These are phyloP conservation scores for Seriola rivoliana DNA, from an alignment of 2,113 vertebrate genomes.

Conservation along the genomic window DNA sequence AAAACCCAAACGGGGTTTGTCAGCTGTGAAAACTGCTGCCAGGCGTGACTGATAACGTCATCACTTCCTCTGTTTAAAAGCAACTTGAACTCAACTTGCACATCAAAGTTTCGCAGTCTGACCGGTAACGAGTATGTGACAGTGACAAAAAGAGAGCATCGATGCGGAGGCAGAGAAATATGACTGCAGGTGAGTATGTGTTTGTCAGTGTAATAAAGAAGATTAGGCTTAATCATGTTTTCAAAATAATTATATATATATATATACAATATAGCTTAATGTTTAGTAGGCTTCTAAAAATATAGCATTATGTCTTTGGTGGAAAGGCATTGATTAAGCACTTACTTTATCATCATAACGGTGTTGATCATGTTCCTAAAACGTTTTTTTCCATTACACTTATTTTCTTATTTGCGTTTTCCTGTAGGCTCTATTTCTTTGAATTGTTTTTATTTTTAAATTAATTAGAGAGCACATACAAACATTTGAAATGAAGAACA, in stretches of 20 bases:
- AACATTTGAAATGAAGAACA: not conserved
- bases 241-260: too few species aligned
- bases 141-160: slow-evolving; percentile 11
- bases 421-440: not conserved
- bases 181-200: slow-evolving; percentile 64
- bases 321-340: too few species aligned
- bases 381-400: not conserved
- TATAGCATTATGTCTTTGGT: too few species aligned
- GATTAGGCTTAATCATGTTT: too few species aligned
- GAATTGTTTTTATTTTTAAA: not conserved
- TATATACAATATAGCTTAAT: too few species aligned
- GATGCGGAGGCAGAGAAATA: slow-evolving; percentile 27
- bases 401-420: slow-evolving; percentile 10
- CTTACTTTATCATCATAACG: not conserved
- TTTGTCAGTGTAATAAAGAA: too few species aligned
- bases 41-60: slow-evolving; percentile 15
- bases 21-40: not conserved
- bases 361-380: not conserved
- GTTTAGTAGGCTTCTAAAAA: too few species aligned
- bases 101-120: slow-evolving; percentile 16
- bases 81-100: not conserved
- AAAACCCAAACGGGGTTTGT: not conserved
- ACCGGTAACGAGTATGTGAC: slow-evolving; percentile 34
- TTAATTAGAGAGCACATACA: not conserved
- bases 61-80: slow-evolving; percentile 62